Percentiles rank a stretch among this genome's conserved stretches.
Evolutionary conservation across 2,113 vertebrate genomes (phyloP).

Genomic region (Cinclus mexicanus): DNA sequence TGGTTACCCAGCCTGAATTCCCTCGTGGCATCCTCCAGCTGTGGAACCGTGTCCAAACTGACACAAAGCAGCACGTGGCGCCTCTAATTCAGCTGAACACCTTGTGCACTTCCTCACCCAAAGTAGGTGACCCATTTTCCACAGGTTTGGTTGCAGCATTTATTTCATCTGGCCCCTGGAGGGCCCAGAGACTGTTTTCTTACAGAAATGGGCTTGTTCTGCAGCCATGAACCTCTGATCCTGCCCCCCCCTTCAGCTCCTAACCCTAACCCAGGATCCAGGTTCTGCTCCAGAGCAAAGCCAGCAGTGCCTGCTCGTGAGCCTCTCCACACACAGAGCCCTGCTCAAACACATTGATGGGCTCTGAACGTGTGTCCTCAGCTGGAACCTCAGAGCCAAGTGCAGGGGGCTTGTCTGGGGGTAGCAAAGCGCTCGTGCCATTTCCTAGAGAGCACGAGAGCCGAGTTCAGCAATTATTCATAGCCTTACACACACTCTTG

Average conservation of each 20-base stretch:
- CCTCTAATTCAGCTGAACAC: neutral
- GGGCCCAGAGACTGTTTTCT: neutral
- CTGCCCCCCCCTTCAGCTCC: neutral
- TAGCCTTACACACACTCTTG: neutral
- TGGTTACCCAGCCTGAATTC: accelerated
- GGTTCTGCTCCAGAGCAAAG: neutral
- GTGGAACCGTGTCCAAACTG: accelerated
- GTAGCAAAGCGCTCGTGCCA: conserved; percentile 4
- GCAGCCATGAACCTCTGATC: neutral
- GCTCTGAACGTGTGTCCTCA: neutral
- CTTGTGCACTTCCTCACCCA: neutral
- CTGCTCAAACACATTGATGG: neutral
- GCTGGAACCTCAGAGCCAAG: neutral
- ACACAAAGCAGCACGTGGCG: neutral
- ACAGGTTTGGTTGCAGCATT: accelerated
- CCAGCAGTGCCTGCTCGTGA: neutral
- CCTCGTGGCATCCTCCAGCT: accelerated
- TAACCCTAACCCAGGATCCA: neutral
- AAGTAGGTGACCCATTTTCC: neutral
- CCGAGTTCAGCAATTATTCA: conserved; percentile 37
- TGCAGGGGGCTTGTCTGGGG: neutral
- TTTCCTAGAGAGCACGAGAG: neutral
- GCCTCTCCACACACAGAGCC: neutral
- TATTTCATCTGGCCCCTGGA: neutral
- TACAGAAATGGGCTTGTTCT: neutral